phyloP scores from a whole-genome alignment of 2,113 vertebrate genomes.

The Nothoprocta pentlandii region DNA sequence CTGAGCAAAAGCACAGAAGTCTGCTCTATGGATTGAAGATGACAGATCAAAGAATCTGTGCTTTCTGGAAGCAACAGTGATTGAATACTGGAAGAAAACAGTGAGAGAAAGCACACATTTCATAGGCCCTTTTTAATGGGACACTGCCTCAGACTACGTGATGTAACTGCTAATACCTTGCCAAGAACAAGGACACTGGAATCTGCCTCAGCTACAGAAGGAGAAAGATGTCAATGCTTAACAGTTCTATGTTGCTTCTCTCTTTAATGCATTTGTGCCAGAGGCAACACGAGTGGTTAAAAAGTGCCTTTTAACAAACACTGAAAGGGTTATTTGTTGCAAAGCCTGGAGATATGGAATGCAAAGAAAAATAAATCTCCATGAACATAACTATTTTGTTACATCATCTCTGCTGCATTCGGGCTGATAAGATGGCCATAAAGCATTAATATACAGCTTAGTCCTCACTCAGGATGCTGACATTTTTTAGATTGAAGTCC shows the following conservation, averaged over 20 bases:
- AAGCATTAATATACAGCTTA: constrained; percentile 4
- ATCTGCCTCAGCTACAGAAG: neutral
- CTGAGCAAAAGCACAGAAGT: neutral
- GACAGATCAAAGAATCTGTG: neutral
- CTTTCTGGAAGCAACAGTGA: neutral
- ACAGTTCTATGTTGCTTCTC: neutral
- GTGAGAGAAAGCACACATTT: neutral
- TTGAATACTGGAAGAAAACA: neutral
- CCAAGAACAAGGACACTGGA: neutral
- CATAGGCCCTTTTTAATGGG: neutral
- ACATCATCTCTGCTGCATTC: constrained; percentile 18
- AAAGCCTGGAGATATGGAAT: neutral
- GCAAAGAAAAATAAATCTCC: constrained; percentile 6
- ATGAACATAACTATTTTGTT: constrained; percentile 23
- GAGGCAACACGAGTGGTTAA: neutral
- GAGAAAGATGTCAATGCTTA: neutral
- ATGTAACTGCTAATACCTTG: neutral
- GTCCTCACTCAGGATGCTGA: neutral
- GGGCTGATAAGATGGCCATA: rapidly evolving
- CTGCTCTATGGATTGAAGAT: neutral
- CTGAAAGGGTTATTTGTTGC: neutral
- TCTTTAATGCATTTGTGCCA: constrained; percentile 47
- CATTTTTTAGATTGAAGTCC: neutral
- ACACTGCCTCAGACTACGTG: neutral
- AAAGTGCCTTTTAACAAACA: constrained; percentile 26